phyloP scores from a whole-genome alignment of 2,113 vertebrate species.

The Entelurus aequoreus region DNA sequence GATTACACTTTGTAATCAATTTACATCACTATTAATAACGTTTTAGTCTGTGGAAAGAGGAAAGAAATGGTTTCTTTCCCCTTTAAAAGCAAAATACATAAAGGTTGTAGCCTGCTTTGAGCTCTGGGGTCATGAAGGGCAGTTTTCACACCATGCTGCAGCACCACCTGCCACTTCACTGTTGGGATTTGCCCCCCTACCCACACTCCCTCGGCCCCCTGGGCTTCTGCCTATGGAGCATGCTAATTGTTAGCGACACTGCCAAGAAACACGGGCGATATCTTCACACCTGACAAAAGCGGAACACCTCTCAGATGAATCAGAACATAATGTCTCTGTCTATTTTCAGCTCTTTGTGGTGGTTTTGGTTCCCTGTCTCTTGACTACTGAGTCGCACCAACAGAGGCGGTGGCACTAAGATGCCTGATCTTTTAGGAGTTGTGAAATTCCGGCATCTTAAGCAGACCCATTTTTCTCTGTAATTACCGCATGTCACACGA shows the following conservation, averaged over 20 bases:
- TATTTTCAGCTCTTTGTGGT: conserved; percentile 8
- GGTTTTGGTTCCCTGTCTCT: conserved; percentile 2
- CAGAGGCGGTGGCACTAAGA: conserved; percentile 13
- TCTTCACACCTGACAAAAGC: conserved; percentile 47
- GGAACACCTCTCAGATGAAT: conserved; percentile 32
- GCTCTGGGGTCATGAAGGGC: conserved; percentile 28
- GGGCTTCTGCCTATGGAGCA: conserved; percentile 44
- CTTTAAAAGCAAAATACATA: conserved; percentile 8
- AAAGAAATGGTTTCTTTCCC: not conserved
- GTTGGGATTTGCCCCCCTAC: conserved; percentile 47
- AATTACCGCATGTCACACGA: conserved; percentile 12
- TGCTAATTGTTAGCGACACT: conserved; percentile 50
- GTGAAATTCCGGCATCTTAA: conserved; percentile 28
- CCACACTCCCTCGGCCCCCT: conserved; percentile 34
- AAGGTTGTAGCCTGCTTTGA: conserved; percentile 20
- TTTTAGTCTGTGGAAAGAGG: not conserved
- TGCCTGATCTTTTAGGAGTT: conserved; percentile 10
- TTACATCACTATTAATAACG: too few relatives aligned
- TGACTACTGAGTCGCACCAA: conserved; percentile 1
- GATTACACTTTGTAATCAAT: too few relatives aligned
- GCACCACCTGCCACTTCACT: conserved; percentile 61
- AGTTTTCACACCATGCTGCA: conserved; percentile 45
- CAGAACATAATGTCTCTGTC: conserved; percentile 6
- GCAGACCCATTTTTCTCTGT: not conserved
- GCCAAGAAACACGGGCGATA: conserved; percentile 46